Base-by-base conservation (phyloP, 2,888 invertebrate species). In the Gryllus longicercus region DNA sequence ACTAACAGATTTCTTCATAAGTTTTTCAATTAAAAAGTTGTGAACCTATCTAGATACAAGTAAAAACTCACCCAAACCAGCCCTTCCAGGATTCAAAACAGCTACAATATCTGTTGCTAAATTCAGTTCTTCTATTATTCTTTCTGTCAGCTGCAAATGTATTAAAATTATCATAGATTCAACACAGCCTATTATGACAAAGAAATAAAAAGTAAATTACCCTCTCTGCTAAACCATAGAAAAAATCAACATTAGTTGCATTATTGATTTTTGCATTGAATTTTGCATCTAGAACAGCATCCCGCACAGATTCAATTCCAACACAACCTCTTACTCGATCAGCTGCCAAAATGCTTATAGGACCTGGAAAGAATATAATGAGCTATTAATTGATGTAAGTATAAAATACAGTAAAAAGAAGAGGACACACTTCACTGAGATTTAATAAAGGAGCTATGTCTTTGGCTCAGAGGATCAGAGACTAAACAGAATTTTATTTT, bases 1-100 rank as follows among this genome's bases (percentile, higher is more conserved):
- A 0, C 21, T 25, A 23, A 23, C 16, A 25, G 14, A 75, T 38
- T 38, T 38, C 38, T 8, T 38, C 38, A 38, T 38, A 38, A 38
- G 8, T 8, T 8, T 38, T 8, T 38, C 38, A 38, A 38, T 8
- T 38, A 38, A 38, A 38, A 38, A 38, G 38, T 8, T 38, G 38
- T 38, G 38, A 8, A 38, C 8, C 38, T 38, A 38, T 38, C 38
- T 38, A 8, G 38, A 38, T 8, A 38, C 38, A 38, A 38, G 38
- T 50, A n/a, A 50, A 50, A 81, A 87, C 88, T 86, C 84, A 89
- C 89, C 86, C 50, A 89, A 82, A 21, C 90, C 90, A 78, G 87
- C 87, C 81, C 90, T 84, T 2, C 89, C 89, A 50, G 90, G 90
- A 85, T 91, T 90, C 14, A 90, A 86, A 11, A 91, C 86, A 14